Percentiles rank a stretch among this genome's conserved stretches.
Evolutionary conservation across 2,797 vertebrate genomes (phyloP).

Genomic region (Spheniscus humboldti): DNA sequence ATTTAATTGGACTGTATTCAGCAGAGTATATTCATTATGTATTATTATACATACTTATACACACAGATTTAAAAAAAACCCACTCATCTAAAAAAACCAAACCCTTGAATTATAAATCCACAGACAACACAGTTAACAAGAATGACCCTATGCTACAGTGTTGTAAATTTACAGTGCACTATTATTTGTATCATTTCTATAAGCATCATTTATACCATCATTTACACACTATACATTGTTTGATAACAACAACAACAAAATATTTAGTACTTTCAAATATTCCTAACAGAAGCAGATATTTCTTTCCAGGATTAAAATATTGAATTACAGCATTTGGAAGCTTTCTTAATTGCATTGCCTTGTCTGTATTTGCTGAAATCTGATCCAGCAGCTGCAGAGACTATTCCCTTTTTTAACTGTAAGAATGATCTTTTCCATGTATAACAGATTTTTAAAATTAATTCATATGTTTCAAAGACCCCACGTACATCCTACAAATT

Average conservation of each 20-base stretch:
- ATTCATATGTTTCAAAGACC: not conserved
- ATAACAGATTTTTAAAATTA: not conserved
- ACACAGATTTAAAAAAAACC: fast-evolving
- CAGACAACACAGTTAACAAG: not conserved
- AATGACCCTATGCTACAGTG: not conserved
- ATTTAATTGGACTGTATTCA: not conserved
- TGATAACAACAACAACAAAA: not conserved
- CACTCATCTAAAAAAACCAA: not conserved
- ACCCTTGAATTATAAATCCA: not conserved
- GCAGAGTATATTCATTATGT: not conserved
- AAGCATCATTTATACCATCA: not conserved
- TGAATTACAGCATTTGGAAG: not conserved
- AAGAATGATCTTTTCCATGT: not conserved
- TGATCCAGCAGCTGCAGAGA: not conserved
- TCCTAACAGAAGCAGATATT: not conserved
- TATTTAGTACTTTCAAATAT: not conserved
- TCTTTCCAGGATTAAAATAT: not conserved
- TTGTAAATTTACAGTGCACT: not conserved
- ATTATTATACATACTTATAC: not conserved
- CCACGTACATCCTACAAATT: not conserved
- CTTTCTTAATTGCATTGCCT: not conserved
- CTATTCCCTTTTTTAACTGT: not conserved
- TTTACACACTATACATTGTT: not conserved
- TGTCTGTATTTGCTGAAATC: not conserved
- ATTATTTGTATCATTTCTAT: not conserved